Evolutionary conservation across 1,140 invertebrate genomes (phyloP), one percentile per base, ranked within the genome.

Genomic region (Sminthurinus signatus): DNA sequence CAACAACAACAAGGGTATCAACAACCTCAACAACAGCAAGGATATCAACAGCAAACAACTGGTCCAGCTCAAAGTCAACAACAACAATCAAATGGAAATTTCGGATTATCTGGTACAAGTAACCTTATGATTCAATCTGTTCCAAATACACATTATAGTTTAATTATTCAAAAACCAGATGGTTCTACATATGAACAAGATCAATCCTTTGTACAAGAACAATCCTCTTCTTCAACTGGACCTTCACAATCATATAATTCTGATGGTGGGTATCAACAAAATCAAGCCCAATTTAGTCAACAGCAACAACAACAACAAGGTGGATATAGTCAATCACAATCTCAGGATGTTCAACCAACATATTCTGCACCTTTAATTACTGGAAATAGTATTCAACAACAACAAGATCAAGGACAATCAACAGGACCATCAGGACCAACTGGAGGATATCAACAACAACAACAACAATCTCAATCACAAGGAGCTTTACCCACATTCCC

Each of bases 401-500:
- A 46, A 10, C 19, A 14, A n/a, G 44, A 46, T 10, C 8, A 10
- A 5, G 23, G 4, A 52, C 50, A 52, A 29, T 10, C 23, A 14
- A 28, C 50, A 28, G 50, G 50, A 17, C 14, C 21, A 3, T 52
- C 19, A 5, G 10, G 5, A 36, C 15, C 21, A 4, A 25, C 50
- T n/a, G 14, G 14, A 27, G 44, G n/a, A 8, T 5, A 5, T 46
- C 50, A 52, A 29, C 44, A 46, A 21, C 5, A 46, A 10, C 19
- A 14, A n/a, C 5, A 46, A 8, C 8, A 10, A 5, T 5, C 10
- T 27, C 50, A 52, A 29, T 10, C 23, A 14, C 3, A 14, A 28
- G 50, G 50, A 17, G 19, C 61, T 14, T 17, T 62, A 1, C 60
- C 60, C 8, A 62, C 60, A 31, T 63, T 63, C 28, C 51, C 61